Base-by-base conservation (phyloP, 2,113 vertebrate species). In the Motacilla alba region DNA sequence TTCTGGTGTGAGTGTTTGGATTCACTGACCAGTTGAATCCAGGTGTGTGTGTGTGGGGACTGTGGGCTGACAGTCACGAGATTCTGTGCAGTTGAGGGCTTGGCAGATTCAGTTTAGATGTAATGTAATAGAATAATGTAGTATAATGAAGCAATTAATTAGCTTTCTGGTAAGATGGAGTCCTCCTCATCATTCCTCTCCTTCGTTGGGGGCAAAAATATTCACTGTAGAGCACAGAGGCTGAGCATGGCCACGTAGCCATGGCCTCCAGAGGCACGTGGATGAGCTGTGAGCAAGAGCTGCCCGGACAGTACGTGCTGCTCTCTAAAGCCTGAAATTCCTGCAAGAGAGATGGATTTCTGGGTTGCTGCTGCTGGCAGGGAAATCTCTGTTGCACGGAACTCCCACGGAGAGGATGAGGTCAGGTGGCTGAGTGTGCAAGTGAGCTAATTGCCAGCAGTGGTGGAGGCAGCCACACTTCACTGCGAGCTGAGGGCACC, bases 241-340 rank as follows among this genome's bases (percentile, higher is more conserved):
- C 37, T 5, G 3, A 46, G 46, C 31, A 30, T 24, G 56, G 33
- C 56, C 56, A 24, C 0, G 0, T 12, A 67, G 63, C 62, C 2
- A 1, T 11, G 24, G 53, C 49, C 50, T 68, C 43, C 5, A 0
- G 7, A 64, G 39, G 20, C 21, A 10, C 0, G 30, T 6, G 7
- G 23, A 7, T 1, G 7, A 73, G 55, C 58, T 37, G 53, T 30
- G 74, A 62, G 27, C 3, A 15, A 15, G 60, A 84, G 35, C 67
- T 55, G 72, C 21, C 52, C 4, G 19, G 49, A 3, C 22, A 19
- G 0, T 6, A 41, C 19, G 5, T 53, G n/a, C 53, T 35, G 13
- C 17, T 69, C 59, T 50, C 43, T 10, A 6, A 43, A 75, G 52
- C 24, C 53, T 46, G 62, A 11, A 5, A 3, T 15, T 44, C 19